Conservation (phyloP, 2,797 vertebrate genomes). For the Falco biarmicus region DNA sequence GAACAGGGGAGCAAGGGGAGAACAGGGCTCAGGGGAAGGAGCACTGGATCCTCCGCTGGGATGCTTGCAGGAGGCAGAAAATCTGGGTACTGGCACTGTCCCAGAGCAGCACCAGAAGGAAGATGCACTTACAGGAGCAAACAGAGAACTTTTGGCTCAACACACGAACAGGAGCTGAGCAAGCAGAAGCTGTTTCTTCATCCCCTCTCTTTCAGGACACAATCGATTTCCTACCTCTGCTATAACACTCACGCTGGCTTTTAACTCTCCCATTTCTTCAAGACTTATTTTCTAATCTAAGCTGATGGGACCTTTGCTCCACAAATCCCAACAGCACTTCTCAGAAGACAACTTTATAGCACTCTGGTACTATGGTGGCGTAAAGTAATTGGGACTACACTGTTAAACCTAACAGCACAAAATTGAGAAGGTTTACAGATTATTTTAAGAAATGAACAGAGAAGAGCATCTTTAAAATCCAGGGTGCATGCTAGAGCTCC, state of each 20-base stretch:
- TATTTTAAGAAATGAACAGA: neutral
- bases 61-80: neutral
- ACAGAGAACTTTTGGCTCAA: slow-evolving; percentile 24
- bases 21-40: neutral
- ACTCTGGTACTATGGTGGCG: neutral
- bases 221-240: slow-evolving; percentile 28
- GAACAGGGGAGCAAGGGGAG: neutral
- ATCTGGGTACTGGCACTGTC: neutral
- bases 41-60: neutral
- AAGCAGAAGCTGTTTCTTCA: slow-evolving; percentile 34
- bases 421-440: neutral
- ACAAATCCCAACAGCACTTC: slow-evolving; percentile 43
- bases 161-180: neutral
- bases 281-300: slow-evolving; percentile 50
- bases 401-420: neutral
- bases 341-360: neutral
- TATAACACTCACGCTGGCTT: neutral
- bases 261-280: slow-evolving; percentile 45
- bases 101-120: slow-evolving; percentile 15
- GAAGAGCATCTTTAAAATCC: slow-evolving; percentile 4
- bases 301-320: slow-evolving; percentile 27
- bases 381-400: neutral
- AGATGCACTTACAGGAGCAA: neutral
- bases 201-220: neutral
- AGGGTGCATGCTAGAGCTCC: neutral